Conservation (phyloP, 2,797 vertebrate species). For the Helicolenus hilgendorfi region DNA sequence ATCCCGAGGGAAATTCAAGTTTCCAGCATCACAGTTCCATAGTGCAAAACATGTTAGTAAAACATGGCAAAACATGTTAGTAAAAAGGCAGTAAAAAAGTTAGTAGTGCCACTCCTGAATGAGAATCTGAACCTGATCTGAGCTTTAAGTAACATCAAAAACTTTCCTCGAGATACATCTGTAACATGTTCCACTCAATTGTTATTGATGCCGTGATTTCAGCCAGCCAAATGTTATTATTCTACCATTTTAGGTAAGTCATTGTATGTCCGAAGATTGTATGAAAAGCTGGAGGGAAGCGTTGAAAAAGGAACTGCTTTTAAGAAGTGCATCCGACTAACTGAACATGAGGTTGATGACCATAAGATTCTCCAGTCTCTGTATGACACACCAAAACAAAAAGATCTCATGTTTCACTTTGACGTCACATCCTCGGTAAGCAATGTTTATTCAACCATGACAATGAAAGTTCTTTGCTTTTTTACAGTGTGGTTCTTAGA, state of each 20-base stretch:
- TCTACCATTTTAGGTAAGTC: constrained; percentile 91
- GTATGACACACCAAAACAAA: constrained; percentile 75
- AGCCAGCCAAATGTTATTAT: background rate
- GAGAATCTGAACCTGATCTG: background rate
- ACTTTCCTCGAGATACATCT: background rate
- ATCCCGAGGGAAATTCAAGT: too few species aligned
- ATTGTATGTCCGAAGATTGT: constrained; percentile 91
- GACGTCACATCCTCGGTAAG: constrained; percentile 95
- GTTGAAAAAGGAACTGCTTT: constrained; percentile 49
- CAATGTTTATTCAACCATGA: background rate
- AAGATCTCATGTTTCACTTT: constrained; percentile 91
- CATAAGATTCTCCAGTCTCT: constrained; percentile 88
- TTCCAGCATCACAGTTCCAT: too few species aligned
- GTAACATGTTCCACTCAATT: background rate
- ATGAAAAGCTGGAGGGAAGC: constrained; percentile 79
- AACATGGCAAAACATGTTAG: too few species aligned
- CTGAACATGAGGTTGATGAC: constrained; percentile 91
- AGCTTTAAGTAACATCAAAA: background rate
- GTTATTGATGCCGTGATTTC: background rate
- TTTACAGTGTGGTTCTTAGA: background rate
- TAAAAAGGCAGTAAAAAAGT: too few species aligned
- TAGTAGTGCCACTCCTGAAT: too few species aligned
- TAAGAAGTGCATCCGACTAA: constrained; percentile 90
- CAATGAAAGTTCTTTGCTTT: background rate
- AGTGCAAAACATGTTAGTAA: too few species aligned